Evolutionary conservation across 2,113 vertebrate species (phyloP), one percentile per base, ranked within the genome.

Genomic region (Rafetus swinhoei): DNA sequence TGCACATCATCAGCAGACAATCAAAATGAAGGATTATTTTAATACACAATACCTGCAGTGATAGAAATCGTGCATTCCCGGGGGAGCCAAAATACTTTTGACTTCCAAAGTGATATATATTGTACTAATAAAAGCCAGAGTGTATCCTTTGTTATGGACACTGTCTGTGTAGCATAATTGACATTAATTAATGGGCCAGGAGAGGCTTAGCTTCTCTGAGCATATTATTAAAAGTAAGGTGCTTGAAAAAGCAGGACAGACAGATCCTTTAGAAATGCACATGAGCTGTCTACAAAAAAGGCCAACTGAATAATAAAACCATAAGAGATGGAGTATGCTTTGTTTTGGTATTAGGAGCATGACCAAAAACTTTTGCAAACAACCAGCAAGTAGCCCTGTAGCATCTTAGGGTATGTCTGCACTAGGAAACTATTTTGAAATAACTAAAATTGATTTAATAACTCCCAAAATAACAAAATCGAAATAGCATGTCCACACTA

Each of bases 1-100:
- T 52, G 6, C 1, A 0, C n/a, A 55, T 45, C 22, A 39, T n/a
- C 3, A 18, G 27, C 0, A 0, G 19, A 29, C 4, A 27, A 81
- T 18, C 72, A 89, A 21, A 3, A 25, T 10, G 35, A 32, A 81
- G 39, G 3, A 53, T 54, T 21, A 65, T 39, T 5, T 45, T n/a
- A 25, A 3, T 6, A 35, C 3, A 21, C 18, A 90, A 45, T 3
- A n/a, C 18, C 15, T 12, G 5, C 53, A 81, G 12, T 53, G 5
- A 8, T 7, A 60, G 6, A 32, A 6, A 74, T 6, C 14, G 24
- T 55, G 12, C 7, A 56, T 50, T 27, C 32, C 9, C 3, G 0
- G 0, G 25, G 19, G 3, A 79, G 19, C 35, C 91, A 7, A 80
- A 65, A 69, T 0, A 3, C 5, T 89, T 91, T 74, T 79, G 15